Conservation (phyloP, 2,113 vertebrate species). For the Grallaria varia region DNA sequence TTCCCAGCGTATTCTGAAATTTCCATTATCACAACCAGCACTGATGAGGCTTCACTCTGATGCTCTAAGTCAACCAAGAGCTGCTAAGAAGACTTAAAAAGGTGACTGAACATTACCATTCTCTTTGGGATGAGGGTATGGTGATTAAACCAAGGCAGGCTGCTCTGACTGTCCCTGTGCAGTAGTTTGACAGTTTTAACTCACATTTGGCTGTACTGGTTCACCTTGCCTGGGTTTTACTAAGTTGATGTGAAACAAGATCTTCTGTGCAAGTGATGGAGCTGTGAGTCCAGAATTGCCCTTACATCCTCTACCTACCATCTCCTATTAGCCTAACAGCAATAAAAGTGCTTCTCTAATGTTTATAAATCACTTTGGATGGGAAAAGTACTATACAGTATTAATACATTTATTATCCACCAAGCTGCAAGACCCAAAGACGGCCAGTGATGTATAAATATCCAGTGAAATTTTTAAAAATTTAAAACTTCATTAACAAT, state of each 20-base stretch:
- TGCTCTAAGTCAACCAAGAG: not conserved
- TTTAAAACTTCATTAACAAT: conserved; percentile 55
- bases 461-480: conserved; percentile 45
- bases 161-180: not conserved
- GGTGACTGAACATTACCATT: not conserved
- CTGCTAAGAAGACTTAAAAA: not conserved
- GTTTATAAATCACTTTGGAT: not conserved
- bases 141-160: not conserved
- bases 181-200: not conserved
- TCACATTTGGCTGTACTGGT: not conserved
- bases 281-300: not conserved
- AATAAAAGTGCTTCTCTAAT: not conserved
- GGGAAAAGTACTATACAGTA: not conserved
- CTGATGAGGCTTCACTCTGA: not conserved
- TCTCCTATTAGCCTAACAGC: not conserved
- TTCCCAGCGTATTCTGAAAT: not conserved
- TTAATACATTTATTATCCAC: conserved; percentile 37
- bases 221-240: not conserved
- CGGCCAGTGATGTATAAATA: conserved; percentile 1
- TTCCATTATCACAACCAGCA: not conserved
- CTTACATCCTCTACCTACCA: not conserved
- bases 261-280: not conserved
- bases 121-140: not conserved
- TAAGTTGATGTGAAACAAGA: not conserved
- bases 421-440: not conserved